Evolutionary conservation across 1,140 invertebrate species (phyloP).

Genomic region (Halictus rubicundus): DNA sequence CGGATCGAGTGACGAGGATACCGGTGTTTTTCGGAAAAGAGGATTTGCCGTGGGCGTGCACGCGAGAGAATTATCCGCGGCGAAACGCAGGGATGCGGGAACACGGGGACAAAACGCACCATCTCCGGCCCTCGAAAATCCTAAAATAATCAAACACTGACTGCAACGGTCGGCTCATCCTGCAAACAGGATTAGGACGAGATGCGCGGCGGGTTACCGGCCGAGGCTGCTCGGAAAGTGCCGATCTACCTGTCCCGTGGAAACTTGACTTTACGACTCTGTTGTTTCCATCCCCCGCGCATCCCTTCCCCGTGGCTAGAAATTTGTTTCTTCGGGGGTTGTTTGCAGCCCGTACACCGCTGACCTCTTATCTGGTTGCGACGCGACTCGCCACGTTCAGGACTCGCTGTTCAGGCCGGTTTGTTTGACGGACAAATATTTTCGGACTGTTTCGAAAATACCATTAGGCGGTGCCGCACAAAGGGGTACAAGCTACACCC

Average conservation of each 20-base stretch:
- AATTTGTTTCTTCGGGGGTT: slow-evolving; percentile 18
- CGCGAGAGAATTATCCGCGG: not conserved
- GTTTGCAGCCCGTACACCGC: slow-evolving; percentile 18
- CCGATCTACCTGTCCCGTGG: slow-evolving; percentile 23
- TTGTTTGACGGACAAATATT: slow-evolving; percentile 17
- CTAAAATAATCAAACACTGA: slow-evolving; percentile 48
- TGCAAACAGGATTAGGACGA: slow-evolving; percentile 52
- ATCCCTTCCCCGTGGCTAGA: not conserved
- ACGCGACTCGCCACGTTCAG: not conserved
- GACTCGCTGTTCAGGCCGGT: not conserved
- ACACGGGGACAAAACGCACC: not conserved
- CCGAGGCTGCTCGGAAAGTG: not conserved
- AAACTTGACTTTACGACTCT: slow-evolving; percentile 44
- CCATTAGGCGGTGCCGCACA: slow-evolving; percentile 18
- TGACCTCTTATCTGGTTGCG: slow-evolving; percentile 14
- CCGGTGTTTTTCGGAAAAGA: slow-evolving; percentile 14
- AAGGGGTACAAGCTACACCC: not conserved
- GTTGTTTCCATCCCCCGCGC: not conserved
- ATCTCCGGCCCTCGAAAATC: slow-evolving; percentile 11
- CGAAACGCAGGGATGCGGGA: not conserved
- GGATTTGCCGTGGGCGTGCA: slow-evolving; percentile 14
- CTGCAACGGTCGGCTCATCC: slow-evolving; percentile 20
- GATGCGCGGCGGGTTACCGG: not conserved
- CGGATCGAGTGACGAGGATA: too few relatives aligned
- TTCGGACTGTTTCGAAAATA: slow-evolving; percentile 15